phyloP scores from a whole-genome alignment of 2,888 invertebrate genomes.

The Nymphalis polychloros region DNA sequence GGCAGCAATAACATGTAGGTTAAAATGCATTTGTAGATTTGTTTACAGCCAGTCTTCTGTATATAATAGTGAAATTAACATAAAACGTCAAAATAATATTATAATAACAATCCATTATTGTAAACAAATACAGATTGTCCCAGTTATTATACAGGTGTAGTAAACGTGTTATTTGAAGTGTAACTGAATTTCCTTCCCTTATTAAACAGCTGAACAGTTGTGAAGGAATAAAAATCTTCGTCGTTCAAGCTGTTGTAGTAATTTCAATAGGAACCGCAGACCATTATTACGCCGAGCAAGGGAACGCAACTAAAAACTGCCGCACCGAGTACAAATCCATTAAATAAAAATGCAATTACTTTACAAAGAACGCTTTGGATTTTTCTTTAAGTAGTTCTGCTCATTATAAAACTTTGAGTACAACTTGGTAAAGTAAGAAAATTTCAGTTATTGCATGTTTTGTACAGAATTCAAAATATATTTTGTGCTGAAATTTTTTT shows the following conservation, averaged over 20 bases:
- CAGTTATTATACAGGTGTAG: neutral
- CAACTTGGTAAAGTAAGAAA: conserved; percentile 1
- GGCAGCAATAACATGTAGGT: no score
- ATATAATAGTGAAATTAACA: no score
- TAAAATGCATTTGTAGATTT: no score
- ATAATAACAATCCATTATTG: neutral
- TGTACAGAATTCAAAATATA: neutral
- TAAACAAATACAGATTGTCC: neutral
- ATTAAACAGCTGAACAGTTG: conserved; percentile 8
- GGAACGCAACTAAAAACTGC: conserved; percentile 19
- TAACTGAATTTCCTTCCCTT: neutral
- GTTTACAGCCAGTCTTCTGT: no score
- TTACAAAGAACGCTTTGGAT: conserved; percentile 25
- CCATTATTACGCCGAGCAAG: conserved; percentile 23
- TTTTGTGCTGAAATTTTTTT: no score
- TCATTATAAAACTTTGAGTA: conserved; percentile 21
- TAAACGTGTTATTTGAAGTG: neutral
- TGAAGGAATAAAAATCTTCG: conserved; percentile 13
- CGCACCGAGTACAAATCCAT: conserved; percentile 24
- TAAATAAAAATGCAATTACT: conserved; percentile 30
- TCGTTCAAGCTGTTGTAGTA: conserved; percentile 12
- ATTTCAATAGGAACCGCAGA: conserved; percentile 13
- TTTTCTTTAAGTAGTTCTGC: conserved; percentile 23
- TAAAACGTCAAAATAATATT: no score
- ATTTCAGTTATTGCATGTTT: conserved; percentile 9